Percentiles rank a stretch among this genome's conserved stretches.
These are phyloP conservation scores for Oithona nana DNA, from an alignment of 2,888 invertebrate genomes.

Conservation along the genomic window DNA sequence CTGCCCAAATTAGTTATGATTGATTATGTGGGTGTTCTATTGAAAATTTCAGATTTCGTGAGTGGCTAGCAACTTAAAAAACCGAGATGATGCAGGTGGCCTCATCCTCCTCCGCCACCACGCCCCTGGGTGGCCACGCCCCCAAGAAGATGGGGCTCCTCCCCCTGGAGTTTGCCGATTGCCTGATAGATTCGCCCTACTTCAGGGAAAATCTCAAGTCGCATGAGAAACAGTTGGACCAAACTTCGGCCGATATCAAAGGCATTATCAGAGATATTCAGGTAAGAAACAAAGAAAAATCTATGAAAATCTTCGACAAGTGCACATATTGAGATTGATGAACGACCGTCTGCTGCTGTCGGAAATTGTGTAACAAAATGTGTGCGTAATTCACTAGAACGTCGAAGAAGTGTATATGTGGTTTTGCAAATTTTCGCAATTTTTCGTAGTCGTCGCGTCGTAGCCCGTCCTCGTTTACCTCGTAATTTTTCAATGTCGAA, in stretches of 20 bases:
- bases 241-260: conserved; percentile 92
- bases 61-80: neutral
- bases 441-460: too few relatives aligned
- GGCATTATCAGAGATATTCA: conserved; percentile 39
- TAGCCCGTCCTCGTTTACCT: too few relatives aligned
- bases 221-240: conserved; percentile 90
- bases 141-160: conserved; percentile 47
- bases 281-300: too few relatives aligned
- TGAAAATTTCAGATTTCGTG: neutral
- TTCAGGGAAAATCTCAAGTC: conserved; percentile 91
- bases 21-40: neutral
- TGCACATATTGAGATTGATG: too few relatives aligned
- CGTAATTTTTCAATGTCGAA: too few relatives aligned
- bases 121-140: neutral
- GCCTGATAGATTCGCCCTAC: conserved; percentile 89
- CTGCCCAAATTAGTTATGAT: neutral
- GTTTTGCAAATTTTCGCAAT: too few relatives aligned
- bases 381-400: too few relatives aligned
- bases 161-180: conserved; percentile 94
- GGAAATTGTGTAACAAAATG: too few relatives aligned
- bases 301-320: too few relatives aligned
- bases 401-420: too few relatives aligned
- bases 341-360: too few relatives aligned
- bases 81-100: neutral
- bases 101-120: too few relatives aligned